Conservation (phyloP, 2,113 vertebrate species). For the Rhipidura dahli region DNA sequence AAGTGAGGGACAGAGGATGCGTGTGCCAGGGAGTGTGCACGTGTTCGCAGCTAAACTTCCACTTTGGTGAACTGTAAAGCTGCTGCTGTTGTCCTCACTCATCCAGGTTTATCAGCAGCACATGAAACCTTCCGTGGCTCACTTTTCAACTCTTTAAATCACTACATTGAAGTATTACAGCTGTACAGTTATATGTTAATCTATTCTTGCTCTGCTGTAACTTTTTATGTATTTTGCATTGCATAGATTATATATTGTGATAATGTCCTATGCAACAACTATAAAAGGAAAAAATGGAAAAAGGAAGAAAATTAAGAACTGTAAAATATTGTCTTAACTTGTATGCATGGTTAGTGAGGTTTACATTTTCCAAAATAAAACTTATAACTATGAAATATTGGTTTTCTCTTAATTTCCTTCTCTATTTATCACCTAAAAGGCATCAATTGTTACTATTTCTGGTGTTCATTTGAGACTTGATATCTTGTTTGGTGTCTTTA, state of each 20-base stretch:
- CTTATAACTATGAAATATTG: conserved; percentile 35
- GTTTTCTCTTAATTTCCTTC: neutral
- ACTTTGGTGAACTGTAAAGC: neutral
- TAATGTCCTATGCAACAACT: conserved; percentile 75
- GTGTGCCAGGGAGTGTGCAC: neutral
- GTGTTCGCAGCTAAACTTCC: neutral
- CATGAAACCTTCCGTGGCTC: conserved; percentile 39
- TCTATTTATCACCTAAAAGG: neutral
- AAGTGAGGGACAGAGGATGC: neutral
- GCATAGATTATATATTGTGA: conserved; percentile 81
- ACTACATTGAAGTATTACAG: conserved; percentile 75
- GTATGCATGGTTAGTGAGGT: conserved; percentile 81
- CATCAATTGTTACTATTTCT: neutral
- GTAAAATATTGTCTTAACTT: conserved; percentile 76
- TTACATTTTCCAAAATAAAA: conserved; percentile 81
- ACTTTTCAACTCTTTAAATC: conserved; percentile 47
- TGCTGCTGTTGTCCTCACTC: neutral
- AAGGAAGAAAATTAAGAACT: conserved; percentile 65
- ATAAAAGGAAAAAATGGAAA: conserved; percentile 22
- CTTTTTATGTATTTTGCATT: conserved; percentile 80
- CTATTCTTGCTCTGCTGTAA: conserved; percentile 74
- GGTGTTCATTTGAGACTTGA: neutral
- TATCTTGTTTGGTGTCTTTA: neutral
- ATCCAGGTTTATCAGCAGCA: conserved; percentile 24
- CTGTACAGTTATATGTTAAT: conserved; percentile 67